Evolutionary conservation across 2,113 vertebrate species (phyloP), one percentile per base, ranked within the genome.

Genomic region (Ceuthmochares aereus): DNA sequence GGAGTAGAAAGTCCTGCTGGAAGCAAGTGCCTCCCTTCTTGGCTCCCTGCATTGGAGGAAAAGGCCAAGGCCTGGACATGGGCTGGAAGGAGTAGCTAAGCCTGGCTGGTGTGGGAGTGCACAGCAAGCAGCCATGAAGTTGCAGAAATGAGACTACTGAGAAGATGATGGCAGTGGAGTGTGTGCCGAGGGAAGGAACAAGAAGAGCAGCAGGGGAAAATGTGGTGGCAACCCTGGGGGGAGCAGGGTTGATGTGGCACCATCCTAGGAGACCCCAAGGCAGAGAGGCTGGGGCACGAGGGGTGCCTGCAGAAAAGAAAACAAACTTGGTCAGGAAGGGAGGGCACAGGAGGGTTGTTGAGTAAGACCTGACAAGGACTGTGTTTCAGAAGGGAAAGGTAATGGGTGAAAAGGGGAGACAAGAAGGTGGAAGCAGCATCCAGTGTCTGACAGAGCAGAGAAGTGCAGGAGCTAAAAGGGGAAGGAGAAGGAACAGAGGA

Each of bases 41-140:
- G 66, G 87, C 84, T 63, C 51, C 29, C 67, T 45, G 58, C 62
- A 45, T 30, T 63, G 45, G 42, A 62, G 42, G 67, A 49, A 64
- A 79, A 60, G 55, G 74, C 54, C 36, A 43, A 74, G 55, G 45
- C 59, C 76, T 66, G 51, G 78, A 42, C 67, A 78, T 14, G 42
- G 81, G 84, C 73, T 87, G 72, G 62, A 42, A 47, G 27, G 25
- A 60, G n/a, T 49, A 73, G 82, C 45, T 27, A 25, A 54, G 55
- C 27, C 40, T 40, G 82, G 40, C 45, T 51, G 75, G 45, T 2
- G 42, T 19, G 67, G 51, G 49, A 0, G 0, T 29, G 87, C 8
- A 14, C 75, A 69, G 45, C 67, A 27, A 80, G 85, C 3, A 1
- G 78, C 30, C 0, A 0, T 17, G 54, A 40, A n/a, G 68, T 2